Conservation (phyloP, 2,888 invertebrate species). For the Tipula vernalis region DNA sequence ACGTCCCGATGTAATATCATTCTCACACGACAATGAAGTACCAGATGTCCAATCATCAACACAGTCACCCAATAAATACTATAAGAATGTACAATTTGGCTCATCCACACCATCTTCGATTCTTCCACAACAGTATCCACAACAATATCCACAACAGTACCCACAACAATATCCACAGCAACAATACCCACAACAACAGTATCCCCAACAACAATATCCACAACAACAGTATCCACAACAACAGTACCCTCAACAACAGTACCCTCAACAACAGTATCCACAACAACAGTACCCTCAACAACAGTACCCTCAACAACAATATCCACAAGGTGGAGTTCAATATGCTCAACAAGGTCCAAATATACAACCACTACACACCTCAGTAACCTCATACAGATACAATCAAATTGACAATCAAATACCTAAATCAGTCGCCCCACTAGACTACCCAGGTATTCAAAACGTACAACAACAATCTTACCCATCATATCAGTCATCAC, state of each 20-base stretch:
- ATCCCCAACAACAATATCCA: constrained; percentile 1
- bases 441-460: background rate
- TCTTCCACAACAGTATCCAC: background rate
- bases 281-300: background rate
- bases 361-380: background rate
- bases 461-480: constrained; percentile 9
- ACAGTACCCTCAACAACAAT: background rate
- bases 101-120: background rate
- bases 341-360: background rate
- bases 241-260: background rate
- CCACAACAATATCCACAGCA: background rate
- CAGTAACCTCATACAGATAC: background rate
- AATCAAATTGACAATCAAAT: background rate
- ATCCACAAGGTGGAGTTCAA: background rate
- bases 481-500: background rate
- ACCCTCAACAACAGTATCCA: background rate
- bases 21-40: background rate
- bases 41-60: background rate
- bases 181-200: constrained; percentile 7
- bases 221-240: background rate
- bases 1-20: background rate
- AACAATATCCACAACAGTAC: background rate
- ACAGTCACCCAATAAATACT: background rate
- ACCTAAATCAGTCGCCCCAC: background rate
- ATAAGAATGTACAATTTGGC: constrained; percentile 6